These are phyloP conservation scores for Gonocerus acuteangulatus DNA, from an alignment of 2,888 invertebrate genomes.

Conservation along the genomic window DNA sequence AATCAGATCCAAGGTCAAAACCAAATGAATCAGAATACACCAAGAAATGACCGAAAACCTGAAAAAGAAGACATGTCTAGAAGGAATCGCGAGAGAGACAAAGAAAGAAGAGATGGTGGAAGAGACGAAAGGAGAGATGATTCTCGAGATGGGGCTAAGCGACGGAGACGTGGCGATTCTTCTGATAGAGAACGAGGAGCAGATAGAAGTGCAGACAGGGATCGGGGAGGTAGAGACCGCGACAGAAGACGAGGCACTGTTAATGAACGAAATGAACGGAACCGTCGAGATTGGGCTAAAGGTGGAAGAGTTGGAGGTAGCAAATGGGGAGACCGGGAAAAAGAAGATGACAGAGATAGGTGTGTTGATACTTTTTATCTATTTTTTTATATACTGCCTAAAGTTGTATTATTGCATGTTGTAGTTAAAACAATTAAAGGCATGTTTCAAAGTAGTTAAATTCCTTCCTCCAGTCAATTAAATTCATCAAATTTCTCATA, in stretches of 20 bases:
- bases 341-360: slow-evolving; percentile 22
- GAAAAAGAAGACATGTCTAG: slow-evolving; percentile 20
- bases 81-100: slow-evolving; percentile 6
- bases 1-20: neutral
- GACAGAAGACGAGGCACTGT: slow-evolving; percentile 32
- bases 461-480: too few relatives aligned
- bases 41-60: slow-evolving; percentile 20
- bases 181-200: too few relatives aligned
- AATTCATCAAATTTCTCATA: too few relatives aligned
- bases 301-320: slow-evolving; percentile 38
- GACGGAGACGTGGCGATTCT: slow-evolving; percentile 25
- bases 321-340: slow-evolving; percentile 38
- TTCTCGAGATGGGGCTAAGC: slow-evolving; percentile 1
- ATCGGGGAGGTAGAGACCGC: slow-evolving; percentile 35
- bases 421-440: too few relatives aligned
- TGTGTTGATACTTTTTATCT: too few relatives aligned
- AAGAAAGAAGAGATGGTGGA: neutral
- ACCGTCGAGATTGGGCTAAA: slow-evolving; percentile 39
- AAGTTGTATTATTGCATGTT: too few relatives aligned
- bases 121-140: neutral
- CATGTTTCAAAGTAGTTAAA: too few relatives aligned
- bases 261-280: slow-evolving; percentile 26
- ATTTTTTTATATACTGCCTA: too few relatives aligned
- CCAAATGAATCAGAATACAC: neutral
- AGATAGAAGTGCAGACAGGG: too few relatives aligned